Percentiles rank a stretch among this genome's conserved stretches.
These are phyloP conservation scores for Brienomyrus longianalis DNA, from an alignment of 2,113 vertebrate genomes.

Conservation along the genomic window DNA sequence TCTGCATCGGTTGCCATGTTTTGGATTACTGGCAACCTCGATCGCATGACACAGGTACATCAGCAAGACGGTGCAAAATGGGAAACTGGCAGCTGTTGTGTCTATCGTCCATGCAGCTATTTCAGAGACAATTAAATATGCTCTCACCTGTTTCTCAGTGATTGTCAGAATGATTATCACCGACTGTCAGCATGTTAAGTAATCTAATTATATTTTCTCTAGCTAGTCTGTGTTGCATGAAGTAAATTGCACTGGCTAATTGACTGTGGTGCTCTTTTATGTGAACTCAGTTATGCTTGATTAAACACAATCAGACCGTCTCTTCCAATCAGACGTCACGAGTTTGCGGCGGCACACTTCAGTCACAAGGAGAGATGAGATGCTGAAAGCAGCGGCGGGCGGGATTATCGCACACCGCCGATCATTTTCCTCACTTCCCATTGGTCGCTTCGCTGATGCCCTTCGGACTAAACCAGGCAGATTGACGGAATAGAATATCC, in stretches of 20 bases:
- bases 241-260: not conserved
- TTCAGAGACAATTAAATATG: not conserved
- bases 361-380: not conserved
- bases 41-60: not conserved
- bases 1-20: not conserved
- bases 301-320: conserved; percentile 3
- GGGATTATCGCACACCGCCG: not conserved
- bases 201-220: conserved; percentile 9
- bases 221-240: not conserved
- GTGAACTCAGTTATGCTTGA: conserved; percentile 8
- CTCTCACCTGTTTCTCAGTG: not conserved
- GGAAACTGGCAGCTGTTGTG: not conserved
- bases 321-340: not conserved
- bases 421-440: not conserved
- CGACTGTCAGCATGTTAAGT: not conserved
- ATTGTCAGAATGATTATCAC: not conserved
- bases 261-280: conserved; percentile 1
- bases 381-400: not conserved
- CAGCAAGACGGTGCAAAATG: not conserved
- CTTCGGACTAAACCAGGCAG: not conserved
- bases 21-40: not conserved
- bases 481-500: not conserved
- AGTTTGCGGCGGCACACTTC: not conserved
- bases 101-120: not conserved
- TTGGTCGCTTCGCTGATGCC: not conserved